phyloP scores from a whole-genome alignment of 2,113 vertebrate species.

The Muscicapa adusta region DNA sequence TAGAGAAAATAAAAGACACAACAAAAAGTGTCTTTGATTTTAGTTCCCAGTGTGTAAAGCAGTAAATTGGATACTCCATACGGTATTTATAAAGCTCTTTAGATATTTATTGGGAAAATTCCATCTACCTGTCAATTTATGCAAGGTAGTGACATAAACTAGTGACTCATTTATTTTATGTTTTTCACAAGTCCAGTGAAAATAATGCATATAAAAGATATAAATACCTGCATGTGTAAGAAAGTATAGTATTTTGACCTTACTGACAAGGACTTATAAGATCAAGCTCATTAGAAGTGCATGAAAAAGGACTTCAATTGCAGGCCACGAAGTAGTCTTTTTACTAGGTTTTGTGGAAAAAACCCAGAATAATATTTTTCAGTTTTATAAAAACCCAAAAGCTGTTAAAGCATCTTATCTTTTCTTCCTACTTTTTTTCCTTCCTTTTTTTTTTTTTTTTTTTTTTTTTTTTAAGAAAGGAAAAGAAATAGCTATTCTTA shows the following conservation, averaged over 20 bases:
- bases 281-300: neutral
- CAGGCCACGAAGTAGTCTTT: neutral
- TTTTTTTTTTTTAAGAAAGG: rapidly evolving
- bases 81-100: neutral
- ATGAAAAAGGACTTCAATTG: neutral
- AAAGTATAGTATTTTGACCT: neutral
- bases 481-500: neutral
- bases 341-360: neutral
- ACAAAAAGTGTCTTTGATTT: neutral
- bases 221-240: neutral
- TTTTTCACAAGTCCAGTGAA: neutral
- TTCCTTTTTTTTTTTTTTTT: rapidly evolving
- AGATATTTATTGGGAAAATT: neutral
- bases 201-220: neutral
- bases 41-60: neutral
- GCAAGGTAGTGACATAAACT: neutral
- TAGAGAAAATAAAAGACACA: neutral
- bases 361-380: neutral
- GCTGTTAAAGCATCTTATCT: neutral
- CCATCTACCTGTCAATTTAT: neutral
- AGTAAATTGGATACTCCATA: neutral
- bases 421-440: too few species aligned
- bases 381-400: neutral
- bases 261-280: neutral
- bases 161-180: neutral